Conservation (phyloP, 2,888 invertebrate species). For the Idaea dimidiata region DNA sequence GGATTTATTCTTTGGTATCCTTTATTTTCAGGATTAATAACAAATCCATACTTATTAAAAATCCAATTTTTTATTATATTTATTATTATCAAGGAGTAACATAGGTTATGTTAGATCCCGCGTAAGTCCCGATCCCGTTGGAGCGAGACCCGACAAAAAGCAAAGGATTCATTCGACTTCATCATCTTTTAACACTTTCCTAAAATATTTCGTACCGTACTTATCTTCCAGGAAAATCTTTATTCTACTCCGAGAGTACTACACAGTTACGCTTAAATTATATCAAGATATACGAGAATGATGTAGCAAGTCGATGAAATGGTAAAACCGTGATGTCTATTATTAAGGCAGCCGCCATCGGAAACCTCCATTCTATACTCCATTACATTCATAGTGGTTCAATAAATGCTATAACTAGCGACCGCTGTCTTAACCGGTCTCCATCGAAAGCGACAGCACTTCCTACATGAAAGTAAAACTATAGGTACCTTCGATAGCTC, state of each 20-base stretch:
- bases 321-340: constrained; percentile 4
- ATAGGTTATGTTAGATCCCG: too few species aligned
- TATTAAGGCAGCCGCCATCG: background rate
- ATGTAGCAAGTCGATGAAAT: background rate
- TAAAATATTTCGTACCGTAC: background rate
- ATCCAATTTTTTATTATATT: too few species aligned
- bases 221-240: background rate
- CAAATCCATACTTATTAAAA: too few species aligned
- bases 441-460: constrained; percentile 77
- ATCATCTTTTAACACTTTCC: too few species aligned
- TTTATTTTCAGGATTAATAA: too few species aligned
- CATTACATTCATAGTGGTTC: constrained; percentile 15
- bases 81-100: too few species aligned
- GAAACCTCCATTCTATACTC: background rate
- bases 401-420: constrained; percentile 38
- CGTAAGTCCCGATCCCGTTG: too few species aligned
- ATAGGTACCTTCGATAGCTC: constrained; percentile 44
- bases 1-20: too few species aligned
- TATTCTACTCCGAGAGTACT: background rate
- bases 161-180: too few species aligned
- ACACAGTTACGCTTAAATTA: background rate
- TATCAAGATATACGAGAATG: background rate
- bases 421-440: constrained; percentile 67
- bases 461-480: constrained; percentile 79
- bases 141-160: too few species aligned